Base-by-base conservation (phyloP, 1,140 invertebrate species). In the Lordiphosa mommai region DNA sequence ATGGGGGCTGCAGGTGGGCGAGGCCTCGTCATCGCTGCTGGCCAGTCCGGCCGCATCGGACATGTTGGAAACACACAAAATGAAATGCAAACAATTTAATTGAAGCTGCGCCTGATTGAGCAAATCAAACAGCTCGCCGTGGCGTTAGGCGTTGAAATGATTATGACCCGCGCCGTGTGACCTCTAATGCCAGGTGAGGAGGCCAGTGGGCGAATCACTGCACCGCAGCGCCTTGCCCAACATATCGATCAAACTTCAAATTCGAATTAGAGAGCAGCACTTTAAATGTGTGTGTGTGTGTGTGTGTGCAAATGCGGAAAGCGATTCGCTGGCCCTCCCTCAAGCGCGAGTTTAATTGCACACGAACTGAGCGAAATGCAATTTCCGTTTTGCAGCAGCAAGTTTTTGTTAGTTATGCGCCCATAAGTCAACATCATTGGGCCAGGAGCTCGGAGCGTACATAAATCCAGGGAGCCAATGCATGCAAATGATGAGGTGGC, bases 211-310 rank as follows among this genome's bases (percentile, higher is more conserved):
- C 51, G 58, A 10, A 34, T 30, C 9, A 30, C n/a, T 33, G 14
- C 52, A 49, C 44, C 51, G 48, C 59, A 37, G 12, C 37, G 44
- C 66, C 60, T 60, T 50, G 49, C 55, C 51, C 61, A 57, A 57
- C 69, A 61, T 87, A 87, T 87, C 86, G 86, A 87, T 87, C 86
- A 87, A 87, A 87, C 86, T 87, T 87, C 76, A 87, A 87, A 82
- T 68, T 76, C 60, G 37, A 77, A 77, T 67, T 76, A 63, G 9
- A 20, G 2, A 10, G 5, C 12, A 66, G 61, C 38, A 69, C 55
- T 84, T 84, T 84, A 84, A 84, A 84, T n/a, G 59, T 84, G 77
- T 82, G 76, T 67, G 67, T 53, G 41, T 10, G 48, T 29, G 41
- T n/a, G n/a, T n/a, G n/a, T n/a, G n/a, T n/a, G n/a, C n/a, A n/a